Evolutionary conservation across 2,113 vertebrate genomes (phyloP).

Genomic region (Sminthopsis crassicaudata): DNA sequence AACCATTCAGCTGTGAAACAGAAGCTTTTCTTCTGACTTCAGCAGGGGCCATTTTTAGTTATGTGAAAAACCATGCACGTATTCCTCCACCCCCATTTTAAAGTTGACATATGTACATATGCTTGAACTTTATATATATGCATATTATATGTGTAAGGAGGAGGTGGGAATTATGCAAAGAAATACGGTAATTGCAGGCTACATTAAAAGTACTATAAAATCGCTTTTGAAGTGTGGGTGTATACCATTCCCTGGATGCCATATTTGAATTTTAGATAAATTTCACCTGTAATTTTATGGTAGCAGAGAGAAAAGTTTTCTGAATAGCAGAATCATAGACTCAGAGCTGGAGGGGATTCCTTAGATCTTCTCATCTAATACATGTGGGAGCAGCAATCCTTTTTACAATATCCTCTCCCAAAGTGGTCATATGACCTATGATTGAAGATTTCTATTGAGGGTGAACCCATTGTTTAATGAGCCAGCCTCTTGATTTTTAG

Average conservation of each 20-base stretch:
- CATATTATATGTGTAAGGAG: not conserved
- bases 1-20: not conserved
- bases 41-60: constrained; percentile 4
- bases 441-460: not conserved
- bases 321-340: not conserved
- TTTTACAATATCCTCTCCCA: not conserved
- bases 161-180: constrained; percentile 1
- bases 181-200: not conserved
- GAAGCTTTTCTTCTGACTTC: not conserved
- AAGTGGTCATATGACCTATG: not conserved
- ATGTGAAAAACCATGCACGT: not conserved
- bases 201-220: not conserved
- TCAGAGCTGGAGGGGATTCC: not conserved
- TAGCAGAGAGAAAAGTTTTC: not conserved
- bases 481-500: not conserved
- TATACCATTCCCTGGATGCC: not conserved
- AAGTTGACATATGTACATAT: constrained; percentile 1
- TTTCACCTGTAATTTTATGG: not conserved
- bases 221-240: not conserved
- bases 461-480: not conserved
- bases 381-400: not conserved
- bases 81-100: not conserved
- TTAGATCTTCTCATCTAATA: not conserved
- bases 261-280: constrained; percentile 5
- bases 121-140: constrained; percentile 3